Percentiles rank a stretch among this genome's conserved stretches.
Evolutionary conservation across 2,888 invertebrate species (phyloP).

Genomic region (Apodemia zela): DNA sequence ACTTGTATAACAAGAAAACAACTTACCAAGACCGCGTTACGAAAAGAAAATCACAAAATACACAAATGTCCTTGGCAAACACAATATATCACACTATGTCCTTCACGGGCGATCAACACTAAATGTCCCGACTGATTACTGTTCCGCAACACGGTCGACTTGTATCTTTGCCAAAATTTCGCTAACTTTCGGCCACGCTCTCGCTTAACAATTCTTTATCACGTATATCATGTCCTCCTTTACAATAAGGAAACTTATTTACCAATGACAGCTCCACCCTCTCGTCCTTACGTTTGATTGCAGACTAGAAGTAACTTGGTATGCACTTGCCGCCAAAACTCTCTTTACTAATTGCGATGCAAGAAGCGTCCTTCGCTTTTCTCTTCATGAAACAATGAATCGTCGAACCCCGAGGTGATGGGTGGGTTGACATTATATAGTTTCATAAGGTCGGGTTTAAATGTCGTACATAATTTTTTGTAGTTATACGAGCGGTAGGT

Average conservation of each 20-base stretch:
- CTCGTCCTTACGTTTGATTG: slow-evolving; percentile 15
- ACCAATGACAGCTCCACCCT: slow-evolving; percentile 17
- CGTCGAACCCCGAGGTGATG: slow-evolving; percentile 56
- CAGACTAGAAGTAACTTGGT: slow-evolving; percentile 46
- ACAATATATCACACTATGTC: slow-evolving; percentile 35
- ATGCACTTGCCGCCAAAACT: slow-evolving; percentile 71
- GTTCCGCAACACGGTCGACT: slow-evolving; percentile 39
- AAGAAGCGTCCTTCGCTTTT: slow-evolving; percentile 63
- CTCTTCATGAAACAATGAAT: slow-evolving; percentile 69
- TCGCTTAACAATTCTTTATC: slow-evolving; percentile 50
- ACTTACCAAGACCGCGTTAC: background rate
- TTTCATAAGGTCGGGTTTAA: slow-evolving; percentile 31
- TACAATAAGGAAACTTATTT: slow-evolving; percentile 35
- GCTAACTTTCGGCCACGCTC: slow-evolving; percentile 50
- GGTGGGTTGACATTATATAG: slow-evolving; percentile 51
- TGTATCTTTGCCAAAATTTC: slow-evolving; percentile 67
- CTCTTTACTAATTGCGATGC: slow-evolving; percentile 73
- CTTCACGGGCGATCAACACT: slow-evolving; percentile 53
- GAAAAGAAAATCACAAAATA: slow-evolving; percentile 25
- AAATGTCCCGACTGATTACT: slow-evolving; percentile 50
- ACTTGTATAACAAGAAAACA: background rate
- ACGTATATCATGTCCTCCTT: slow-evolving; percentile 40
- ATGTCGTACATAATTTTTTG: slow-evolving; percentile 33
- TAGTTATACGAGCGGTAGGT: slow-evolving; percentile 54
- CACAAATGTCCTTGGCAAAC: slow-evolving; percentile 44